These are phyloP conservation scores for Charadrius vociferus DNA, from an alignment of 2,113 vertebrate species.

Conservation along the genomic window DNA sequence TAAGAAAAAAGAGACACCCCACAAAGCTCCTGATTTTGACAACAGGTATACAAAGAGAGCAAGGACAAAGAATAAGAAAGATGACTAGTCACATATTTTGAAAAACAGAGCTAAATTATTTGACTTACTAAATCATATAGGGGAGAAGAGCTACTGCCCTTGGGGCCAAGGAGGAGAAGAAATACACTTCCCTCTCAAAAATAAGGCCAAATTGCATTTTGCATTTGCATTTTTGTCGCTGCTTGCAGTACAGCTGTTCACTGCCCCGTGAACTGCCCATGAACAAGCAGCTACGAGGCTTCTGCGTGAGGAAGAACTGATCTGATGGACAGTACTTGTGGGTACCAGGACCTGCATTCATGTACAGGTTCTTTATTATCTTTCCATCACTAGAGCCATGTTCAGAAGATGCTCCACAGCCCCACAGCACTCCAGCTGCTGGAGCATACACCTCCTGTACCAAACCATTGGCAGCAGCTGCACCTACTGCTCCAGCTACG, in stretches of 20 bases:
- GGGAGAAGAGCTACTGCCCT: not conserved
- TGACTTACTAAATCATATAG: not conserved
- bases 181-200: not conserved
- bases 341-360: not conserved
- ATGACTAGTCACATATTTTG: not conserved
- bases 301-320: not conserved
- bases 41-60: not conserved
- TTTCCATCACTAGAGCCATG: not conserved
- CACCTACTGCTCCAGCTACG: not conserved
- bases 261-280: not conserved
- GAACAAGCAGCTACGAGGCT: not conserved
- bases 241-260: not conserved
- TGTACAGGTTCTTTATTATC: not conserved
- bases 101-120: not conserved
- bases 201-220: not conserved
- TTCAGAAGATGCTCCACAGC: not conserved
- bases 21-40: not conserved
- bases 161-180: not conserved
- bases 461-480: not conserved
- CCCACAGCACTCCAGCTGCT: not conserved
- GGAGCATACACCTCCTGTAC: accelerated
- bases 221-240: accelerated
- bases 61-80: not conserved
- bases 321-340: not conserved
- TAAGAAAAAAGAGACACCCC: not conserved